Percentiles rank a stretch among this genome's conserved stretches.
These are phyloP conservation scores for Ailurus styani DNA, from an alignment of 2,113 vertebrate genomes.

Conservation along the genomic window DNA sequence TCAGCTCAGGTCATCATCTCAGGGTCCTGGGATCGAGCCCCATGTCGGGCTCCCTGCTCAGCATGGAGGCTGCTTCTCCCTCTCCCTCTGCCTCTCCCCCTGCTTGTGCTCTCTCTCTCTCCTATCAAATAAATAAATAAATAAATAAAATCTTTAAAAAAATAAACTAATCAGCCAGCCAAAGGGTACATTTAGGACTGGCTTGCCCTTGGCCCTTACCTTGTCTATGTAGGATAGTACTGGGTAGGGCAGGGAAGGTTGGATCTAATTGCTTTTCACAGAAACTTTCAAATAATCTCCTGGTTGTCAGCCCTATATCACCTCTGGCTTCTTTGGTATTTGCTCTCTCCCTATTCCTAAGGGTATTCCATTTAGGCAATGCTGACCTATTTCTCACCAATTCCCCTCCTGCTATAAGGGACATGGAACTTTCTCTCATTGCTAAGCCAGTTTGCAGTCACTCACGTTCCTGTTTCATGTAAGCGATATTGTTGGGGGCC, in stretches of 20 bases:
- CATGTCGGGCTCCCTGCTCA: too few relatives aligned
- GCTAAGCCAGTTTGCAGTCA: background rate
- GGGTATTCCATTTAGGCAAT: background rate
- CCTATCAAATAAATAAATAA: too few relatives aligned
- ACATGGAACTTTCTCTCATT: background rate
- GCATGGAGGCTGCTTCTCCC: too few relatives aligned
- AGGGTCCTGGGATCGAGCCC: too few relatives aligned
- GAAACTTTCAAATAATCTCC: background rate
- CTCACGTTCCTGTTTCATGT: background rate
- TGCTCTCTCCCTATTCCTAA: background rate
- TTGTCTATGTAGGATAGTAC: background rate
- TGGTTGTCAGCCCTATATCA: background rate
- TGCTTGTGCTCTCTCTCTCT: too few relatives aligned
- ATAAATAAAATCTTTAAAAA: too few relatives aligned
- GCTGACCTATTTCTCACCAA: background rate
- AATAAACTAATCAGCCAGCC: background rate
- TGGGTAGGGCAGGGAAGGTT: background rate
- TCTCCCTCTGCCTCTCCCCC: too few relatives aligned
- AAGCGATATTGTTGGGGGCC: background rate
- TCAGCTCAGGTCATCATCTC: too few relatives aligned
- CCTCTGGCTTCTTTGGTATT: background rate
- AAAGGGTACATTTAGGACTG: background rate
- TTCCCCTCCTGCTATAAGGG: too few relatives aligned
- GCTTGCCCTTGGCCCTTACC: background rate
- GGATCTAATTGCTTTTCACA: background rate